Evolutionary conservation across 2,888 invertebrate species (phyloP), one percentile per base, ranked within the genome.

Genomic region (Elmis aenea): DNA sequence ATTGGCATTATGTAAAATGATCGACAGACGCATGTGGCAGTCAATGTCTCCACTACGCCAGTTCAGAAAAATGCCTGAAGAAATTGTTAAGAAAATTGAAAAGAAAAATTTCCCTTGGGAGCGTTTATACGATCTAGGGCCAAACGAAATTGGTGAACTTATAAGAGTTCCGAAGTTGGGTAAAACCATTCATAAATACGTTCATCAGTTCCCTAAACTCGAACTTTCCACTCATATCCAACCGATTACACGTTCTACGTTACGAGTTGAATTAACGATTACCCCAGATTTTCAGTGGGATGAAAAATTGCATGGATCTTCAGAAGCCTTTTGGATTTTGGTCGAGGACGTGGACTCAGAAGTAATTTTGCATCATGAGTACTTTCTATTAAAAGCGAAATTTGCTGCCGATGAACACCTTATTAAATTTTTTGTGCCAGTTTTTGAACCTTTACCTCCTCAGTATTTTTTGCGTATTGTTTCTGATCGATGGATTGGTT

Each of bases 211-310:
- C 61, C 99, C 99, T 0, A 95, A 95, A 66, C 65, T 99, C 41
- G 96, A 97, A 63, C 71, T 99, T 5, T 85, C 93, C 0, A 96
- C 97, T 0, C 94, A 97, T 62, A 94, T 99, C 51, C 96, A 97
- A 64, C 99, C 99, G 0, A 93, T 99, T 46, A 99, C 99, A 0
- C 68, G 89, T 33, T 85, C 89, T 1, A 97, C 96, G 0, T 70
- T 99, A 11, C 75, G 93, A 33, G 94, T 99, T 0, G 97, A 99
- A 67, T 70, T 99, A 9, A 96, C 96, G 0, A 91, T 99, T 40
- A 94, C 94, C 0, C 97, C 99, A 0, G 97, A 99, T 69, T 99
- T 99, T 68, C 92, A 96, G 59, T 99, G 99, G 99, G 97, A 99
- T 54, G 96, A 96, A 45, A 96, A 95, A 70, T 73, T 82, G 25